A percentile compares a stretch with the other conserved stretches of the same genome.
Conservation (phyloP, 2,113 vertebrate genomes). For the Phalacrocorax brasilianus region DNA sequence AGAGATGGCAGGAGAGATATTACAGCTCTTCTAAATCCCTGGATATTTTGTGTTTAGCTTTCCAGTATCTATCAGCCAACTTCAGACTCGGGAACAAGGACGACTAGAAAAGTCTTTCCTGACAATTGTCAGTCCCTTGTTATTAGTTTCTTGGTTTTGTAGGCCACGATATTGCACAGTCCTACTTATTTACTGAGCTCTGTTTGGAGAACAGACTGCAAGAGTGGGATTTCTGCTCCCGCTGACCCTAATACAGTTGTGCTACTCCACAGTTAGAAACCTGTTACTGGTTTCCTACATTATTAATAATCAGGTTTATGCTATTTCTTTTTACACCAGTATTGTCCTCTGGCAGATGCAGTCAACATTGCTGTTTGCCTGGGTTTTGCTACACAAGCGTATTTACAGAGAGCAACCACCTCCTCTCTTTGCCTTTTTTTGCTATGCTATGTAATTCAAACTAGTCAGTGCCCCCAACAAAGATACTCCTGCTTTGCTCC, state of each 20-base stretch:
- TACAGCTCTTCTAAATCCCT: background rate
- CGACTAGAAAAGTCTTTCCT: background rate
- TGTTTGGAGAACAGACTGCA: background rate
- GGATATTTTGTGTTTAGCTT: background rate
- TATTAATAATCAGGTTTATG: background rate
- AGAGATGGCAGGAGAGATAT: conserved; percentile 13
- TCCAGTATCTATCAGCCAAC: background rate
- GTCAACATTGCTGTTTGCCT: background rate
- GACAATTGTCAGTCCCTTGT: background rate
- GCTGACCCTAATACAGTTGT: background rate
- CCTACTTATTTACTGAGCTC: background rate
- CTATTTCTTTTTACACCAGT: background rate
- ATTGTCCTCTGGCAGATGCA: background rate
- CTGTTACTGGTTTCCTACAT: background rate
- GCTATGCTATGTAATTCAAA: background rate
- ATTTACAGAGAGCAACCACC: background rate
- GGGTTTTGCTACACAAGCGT: background rate
- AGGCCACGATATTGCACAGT: background rate
- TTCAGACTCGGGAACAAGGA: background rate
- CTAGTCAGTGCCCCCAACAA: background rate
- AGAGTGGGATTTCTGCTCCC: background rate
- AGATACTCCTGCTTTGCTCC: background rate
- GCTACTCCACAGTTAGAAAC: background rate
- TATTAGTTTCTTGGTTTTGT: background rate
- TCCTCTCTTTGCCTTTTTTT: background rate